Base-by-base conservation (phyloP, 2,888 invertebrate species). In the Acrobasis suavella region DNA sequence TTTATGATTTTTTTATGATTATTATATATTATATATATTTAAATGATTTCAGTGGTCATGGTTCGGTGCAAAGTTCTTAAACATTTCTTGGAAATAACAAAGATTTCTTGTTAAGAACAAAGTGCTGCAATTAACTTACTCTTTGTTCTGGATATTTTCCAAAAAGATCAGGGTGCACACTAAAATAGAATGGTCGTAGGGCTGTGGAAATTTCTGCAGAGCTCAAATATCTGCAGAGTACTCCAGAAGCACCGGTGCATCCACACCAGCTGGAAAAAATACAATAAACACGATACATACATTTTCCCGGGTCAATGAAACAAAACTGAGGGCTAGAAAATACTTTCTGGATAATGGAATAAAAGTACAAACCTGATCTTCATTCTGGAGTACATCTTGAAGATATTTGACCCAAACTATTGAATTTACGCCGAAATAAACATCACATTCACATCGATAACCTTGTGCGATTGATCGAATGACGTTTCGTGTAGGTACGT, bases 161-260 rank as follows among this genome's bases (percentile, higher is more conserved):
- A 93, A 98, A 98, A 55, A 98, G 93, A 92, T 98, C 98, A 12
- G 98, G 98, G 93, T 98, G 98, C 3, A 98, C 98, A 64, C 96
- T 96, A 84, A 98, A 98, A 88, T 98, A 98, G 87, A 98, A 98
- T 7, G 98, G 98, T 65, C 98, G 93, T 55, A 98, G 90, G 0
- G 98, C 98, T 32, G 98, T 96, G 0, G 98, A 96, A 17, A 98
- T 95, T 93, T 98, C 97, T 38, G 96, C 96, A 65, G 95, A 95
- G 76, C 95, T 97, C 72, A 96, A 87, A 71, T 77, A 85, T 73
- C 91, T 85, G 72, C 85, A 81, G 62, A 90, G 65, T 49, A 84
- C 67, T 62, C 76, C 80, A 66, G 66, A 56, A 38, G 46, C 55
- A 38, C 77, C 73, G 55, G 75, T 66, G 66, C 83, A 82, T 52